Base-by-base conservation (phyloP, 30 jellyfish, hydroid and myxozoan genomes). In the Catostylus mosaicus region DNA sequence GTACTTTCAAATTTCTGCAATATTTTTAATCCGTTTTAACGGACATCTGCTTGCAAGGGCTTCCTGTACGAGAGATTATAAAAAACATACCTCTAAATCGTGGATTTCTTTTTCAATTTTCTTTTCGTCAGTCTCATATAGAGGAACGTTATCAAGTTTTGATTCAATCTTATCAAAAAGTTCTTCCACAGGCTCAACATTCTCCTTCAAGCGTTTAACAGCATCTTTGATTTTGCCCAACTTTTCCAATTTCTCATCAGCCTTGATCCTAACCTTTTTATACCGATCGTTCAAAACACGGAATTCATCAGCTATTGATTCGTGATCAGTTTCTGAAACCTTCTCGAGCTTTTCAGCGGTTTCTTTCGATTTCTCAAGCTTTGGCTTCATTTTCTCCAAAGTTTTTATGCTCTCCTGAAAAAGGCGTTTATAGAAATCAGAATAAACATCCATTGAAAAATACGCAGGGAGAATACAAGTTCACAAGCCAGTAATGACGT, bases 161-260 rank as follows among this genome's bases (percentile, higher is more conserved):
- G 77, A 73, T 29, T 93, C 92, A 72, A 83, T 62, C 57, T 87
- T 83, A 40, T 73, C 94, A 31, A 93, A 75, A 24, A 93, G 59
- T 66, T 93, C 98, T 67, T 87, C 96, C 73, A 93, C 90, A 20
- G 91, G 96, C 65, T 80, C 91, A 62, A 75, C 32, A 1, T 78
- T 46, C 24, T 82, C 88, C n/a, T 64, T 85, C 86, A 67, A 81
- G 23, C 48, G 56, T 45, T 48, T 33, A 56, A 89, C 85, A 19
- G 64, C 26, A 12, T 60, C 88, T 30, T 66, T 79, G 8, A 88
- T 62, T 43, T 40, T 64, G 14, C 9, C 51, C 70, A 93, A 70
- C 33, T 77, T 82, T 22, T 27, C 78, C 64, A 78, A 67, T 16
- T 86, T 83, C 54, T 76, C 90, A 18, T 61, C 79, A 22, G 69